phyloP scores from a whole-genome alignment of 2,113 vertebrate genomes.

The Python bivittatus region DNA sequence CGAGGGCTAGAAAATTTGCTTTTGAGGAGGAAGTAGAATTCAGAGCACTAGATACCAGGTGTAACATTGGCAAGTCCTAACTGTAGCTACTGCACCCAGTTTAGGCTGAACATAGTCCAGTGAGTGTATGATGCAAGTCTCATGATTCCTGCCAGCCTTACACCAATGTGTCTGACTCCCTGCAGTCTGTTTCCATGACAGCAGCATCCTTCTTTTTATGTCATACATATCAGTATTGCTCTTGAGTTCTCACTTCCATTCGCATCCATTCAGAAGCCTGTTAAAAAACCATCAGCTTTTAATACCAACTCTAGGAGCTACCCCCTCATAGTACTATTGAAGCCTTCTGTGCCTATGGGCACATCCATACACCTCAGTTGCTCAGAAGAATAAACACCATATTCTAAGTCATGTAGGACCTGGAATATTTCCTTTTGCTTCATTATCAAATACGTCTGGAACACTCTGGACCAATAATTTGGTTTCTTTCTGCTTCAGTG shows the following conservation, averaged over 20 bases:
- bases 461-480: not conserved
- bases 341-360: not conserved
- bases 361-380: not conserved
- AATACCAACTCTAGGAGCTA: not conserved
- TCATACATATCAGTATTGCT: not conserved
- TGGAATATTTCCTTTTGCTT: not conserved
- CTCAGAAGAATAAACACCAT: not conserved
- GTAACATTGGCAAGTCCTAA: not conserved
- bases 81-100: not conserved
- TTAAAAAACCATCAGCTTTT: not conserved
- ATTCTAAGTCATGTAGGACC: not conserved
- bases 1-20: not conserved
- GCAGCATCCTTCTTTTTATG: slow-evolving; percentile 27
- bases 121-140: not conserved
- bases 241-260: not conserved
- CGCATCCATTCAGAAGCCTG: slow-evolving; percentile 15
- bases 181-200: slow-evolving; percentile 30
- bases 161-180: not conserved
- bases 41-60: not conserved
- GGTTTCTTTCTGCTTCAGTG: not conserved
- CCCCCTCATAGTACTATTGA: not conserved
- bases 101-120: not conserved
- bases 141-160: not conserved
- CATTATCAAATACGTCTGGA: not conserved
- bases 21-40: not conserved